Evolutionary conservation across 2,113 vertebrate species (phyloP).

Genomic region (Labrus mixtus): DNA sequence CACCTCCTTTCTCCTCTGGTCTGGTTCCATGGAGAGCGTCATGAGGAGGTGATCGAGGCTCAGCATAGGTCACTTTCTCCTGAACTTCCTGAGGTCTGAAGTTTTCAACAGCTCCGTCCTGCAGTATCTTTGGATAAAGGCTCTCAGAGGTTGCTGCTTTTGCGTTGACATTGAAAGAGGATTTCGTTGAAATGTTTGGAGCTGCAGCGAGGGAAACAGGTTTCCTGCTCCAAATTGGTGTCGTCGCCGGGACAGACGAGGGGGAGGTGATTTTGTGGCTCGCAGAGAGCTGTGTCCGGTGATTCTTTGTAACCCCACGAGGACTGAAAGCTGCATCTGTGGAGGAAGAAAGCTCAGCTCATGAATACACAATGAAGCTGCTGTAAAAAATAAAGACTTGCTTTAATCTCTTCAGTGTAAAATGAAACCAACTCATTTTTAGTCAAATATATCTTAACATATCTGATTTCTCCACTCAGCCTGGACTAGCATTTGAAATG

Average conservation of each 20-base stretch:
- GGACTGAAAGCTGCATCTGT: constrained; percentile 71
- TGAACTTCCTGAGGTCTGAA: constrained; percentile 67
- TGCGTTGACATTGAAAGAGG: background rate
- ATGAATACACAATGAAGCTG: constrained; percentile 54
- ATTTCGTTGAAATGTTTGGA: constrained; percentile 6
- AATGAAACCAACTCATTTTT: constrained; percentile 1
- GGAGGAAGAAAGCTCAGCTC: constrained; percentile 50
- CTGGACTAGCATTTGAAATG: constrained; percentile 6
- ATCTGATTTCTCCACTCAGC: background rate
- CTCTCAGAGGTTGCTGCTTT: constrained; percentile 12
- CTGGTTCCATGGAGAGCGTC: constrained; percentile 11
- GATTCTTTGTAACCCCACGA: constrained; percentile 53
- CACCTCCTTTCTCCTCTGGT: background rate
- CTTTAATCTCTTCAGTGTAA: background rate
- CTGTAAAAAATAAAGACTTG: constrained; percentile 14
- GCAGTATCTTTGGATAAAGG: constrained; percentile 59
- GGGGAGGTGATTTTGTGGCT: constrained; percentile 37
- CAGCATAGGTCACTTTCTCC: constrained; percentile 60
- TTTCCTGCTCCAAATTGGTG: constrained; percentile 34
- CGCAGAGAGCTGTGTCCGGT: constrained; percentile 51
- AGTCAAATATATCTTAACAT: background rate
- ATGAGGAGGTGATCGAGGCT: constrained; percentile 55
- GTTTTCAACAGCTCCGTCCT: constrained; percentile 56
- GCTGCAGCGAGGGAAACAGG: constrained; percentile 16
- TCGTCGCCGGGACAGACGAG: constrained; percentile 26